Conservation (phyloP, 2,797 vertebrate species). For the Squalus acanthias region DNA sequence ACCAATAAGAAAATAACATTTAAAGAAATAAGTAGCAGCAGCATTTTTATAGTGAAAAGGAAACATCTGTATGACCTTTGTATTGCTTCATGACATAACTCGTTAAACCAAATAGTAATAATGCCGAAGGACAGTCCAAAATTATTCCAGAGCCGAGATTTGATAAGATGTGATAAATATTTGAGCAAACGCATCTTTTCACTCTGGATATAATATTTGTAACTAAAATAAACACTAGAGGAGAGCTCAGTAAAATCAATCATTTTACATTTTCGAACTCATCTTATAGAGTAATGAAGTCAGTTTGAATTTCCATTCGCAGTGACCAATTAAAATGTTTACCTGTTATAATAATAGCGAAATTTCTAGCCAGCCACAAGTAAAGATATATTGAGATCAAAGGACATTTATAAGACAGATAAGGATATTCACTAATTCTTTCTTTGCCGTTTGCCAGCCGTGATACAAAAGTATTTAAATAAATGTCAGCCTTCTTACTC, state of each 20-base stretch:
- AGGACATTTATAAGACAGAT: conserved; percentile 19
- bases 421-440: background rate
- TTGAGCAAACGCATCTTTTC: background rate
- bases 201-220: background rate
- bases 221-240: background rate
- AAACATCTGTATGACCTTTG: conserved; percentile 34
- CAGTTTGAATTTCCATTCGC: background rate
- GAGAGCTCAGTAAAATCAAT: background rate
- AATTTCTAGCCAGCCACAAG: background rate
- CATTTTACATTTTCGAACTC: background rate
- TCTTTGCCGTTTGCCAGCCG: background rate
- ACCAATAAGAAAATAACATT: conserved; percentile 16
- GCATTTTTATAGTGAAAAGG: background rate
- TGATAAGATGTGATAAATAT: background rate
- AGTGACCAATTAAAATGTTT: background rate
- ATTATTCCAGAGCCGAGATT: background rate
- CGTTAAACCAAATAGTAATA: conserved; percentile 28
- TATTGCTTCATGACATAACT: conserved; percentile 34
- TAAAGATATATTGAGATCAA: background rate
- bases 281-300: background rate
- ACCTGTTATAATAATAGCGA: background rate
- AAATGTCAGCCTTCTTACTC: background rate
- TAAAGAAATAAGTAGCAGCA: background rate
- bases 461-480: background rate
- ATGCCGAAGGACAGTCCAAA: background rate